phyloP scores from a whole-genome alignment of 2,797 vertebrate genomes.

The Arrhamphus sclerolepis region DNA sequence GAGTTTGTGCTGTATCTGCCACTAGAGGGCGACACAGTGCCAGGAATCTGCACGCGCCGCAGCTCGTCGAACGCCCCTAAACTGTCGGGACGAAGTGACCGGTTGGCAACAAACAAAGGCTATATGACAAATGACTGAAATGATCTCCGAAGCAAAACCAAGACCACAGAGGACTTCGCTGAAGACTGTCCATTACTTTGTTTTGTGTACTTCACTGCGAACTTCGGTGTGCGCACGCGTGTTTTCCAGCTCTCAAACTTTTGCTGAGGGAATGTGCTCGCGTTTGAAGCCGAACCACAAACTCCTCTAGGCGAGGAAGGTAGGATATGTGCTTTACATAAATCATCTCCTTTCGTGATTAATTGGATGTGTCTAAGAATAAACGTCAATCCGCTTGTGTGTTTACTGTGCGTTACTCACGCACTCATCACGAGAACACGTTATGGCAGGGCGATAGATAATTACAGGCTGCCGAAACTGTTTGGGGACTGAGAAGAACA shows the following conservation, averaged over 20 bases:
- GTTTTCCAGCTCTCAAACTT: slow-evolving; percentile 40
- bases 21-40: slow-evolving; percentile 64
- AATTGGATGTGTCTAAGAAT: slow-evolving; percentile 56
- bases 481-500: slow-evolving; percentile 68
- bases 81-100: slow-evolving; percentile 47
- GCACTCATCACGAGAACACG: slow-evolving; percentile 72
- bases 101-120: slow-evolving; percentile 57
- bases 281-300: slow-evolving; percentile 32
- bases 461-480: slow-evolving; percentile 77
- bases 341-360: slow-evolving; percentile 67
- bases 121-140: slow-evolving; percentile 57
- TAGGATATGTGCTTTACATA: slow-evolving; percentile 56
- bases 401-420: slow-evolving; percentile 43
- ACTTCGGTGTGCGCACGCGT: slow-evolving; percentile 17
- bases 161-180: slow-evolving; percentile 1
- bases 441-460: slow-evolving; percentile 78
- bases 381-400: slow-evolving; percentile 53
- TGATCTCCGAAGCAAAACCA: slow-evolving; percentile 26
- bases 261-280: slow-evolving; percentile 20
- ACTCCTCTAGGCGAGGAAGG: slow-evolving; percentile 43
- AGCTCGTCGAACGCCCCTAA: slow-evolving; percentile 52
- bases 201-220: slow-evolving; percentile 33
- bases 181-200: slow-evolving; percentile 20
- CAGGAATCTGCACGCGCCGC: slow-evolving; percentile 41
- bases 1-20: slow-evolving; percentile 7